Base-by-base conservation (phyloP, 2,113 vertebrate genomes). In the Pollimyrus isidori region DNA sequence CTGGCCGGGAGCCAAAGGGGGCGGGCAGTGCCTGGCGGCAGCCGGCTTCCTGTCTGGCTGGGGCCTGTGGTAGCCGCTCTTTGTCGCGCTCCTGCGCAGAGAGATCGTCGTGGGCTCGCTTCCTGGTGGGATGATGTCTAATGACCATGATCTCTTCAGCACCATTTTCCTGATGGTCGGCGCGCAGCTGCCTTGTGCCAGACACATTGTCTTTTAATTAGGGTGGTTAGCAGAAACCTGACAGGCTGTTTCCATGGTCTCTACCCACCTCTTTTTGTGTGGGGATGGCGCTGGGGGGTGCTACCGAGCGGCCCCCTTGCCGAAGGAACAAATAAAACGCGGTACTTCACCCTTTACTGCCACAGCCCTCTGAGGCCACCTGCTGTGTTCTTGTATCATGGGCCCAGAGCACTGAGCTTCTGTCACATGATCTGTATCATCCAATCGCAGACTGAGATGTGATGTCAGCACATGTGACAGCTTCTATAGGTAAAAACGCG, bases 121-220 rank as follows among this genome's bases (percentile, higher is more conserved):
- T 30, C 13, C 49, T 53, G 85, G 42, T 52, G 50, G n/a, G 4
- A 30, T 86, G 82, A 84, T 48, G 45, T 84, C 45, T 84, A 84
- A 84, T 86, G 85, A 53, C 85, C 85, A 30, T 87, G n/a, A 84
- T 84, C 45, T 48, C 82, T 45, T 84, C 39, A 35, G 85, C 15
- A 21, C 21, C 13, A 17, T 35, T 84, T 84, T 84, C 48, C 82
- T 84, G 82, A 46, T 0, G 50, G 50, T 30, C 39, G 30, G 15
- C 23, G 15, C 15, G 1, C 82, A 84, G 45, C 82, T 84, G 82
- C 21, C 21, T 48, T 10, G 7, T 84, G 45, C 45, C 3, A 52
- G 85, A 87, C 49, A 53, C 85, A 42, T 52, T 9, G 49, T 87
- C 50, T 87, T 53, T 56, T 84, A 53, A 87, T 53, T 87, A 53